phyloP scores from a whole-genome alignment of 2,888 invertebrate genomes.

The Microctonus hyperodae region DNA sequence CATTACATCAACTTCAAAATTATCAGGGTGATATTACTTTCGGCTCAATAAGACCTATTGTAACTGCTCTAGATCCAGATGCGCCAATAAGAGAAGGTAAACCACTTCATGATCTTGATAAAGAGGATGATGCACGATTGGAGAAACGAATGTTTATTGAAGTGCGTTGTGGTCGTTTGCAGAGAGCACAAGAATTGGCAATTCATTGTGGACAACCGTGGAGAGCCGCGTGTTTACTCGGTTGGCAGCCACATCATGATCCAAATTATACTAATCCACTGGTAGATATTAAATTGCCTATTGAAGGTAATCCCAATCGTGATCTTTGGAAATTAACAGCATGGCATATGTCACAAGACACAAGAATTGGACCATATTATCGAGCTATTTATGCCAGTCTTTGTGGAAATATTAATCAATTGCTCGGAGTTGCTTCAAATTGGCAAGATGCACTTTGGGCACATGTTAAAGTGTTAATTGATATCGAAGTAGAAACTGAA shows the following conservation, averaged over 20 bases:
- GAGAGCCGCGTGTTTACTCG: conserved; percentile 89
- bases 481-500: conserved; percentile 84
- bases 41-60: conserved; percentile 67
- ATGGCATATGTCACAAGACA: conserved; percentile 65
- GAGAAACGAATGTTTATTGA: conserved; percentile 61
- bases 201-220: conserved; percentile 89
- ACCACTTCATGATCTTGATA: conserved; percentile 85
- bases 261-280: conserved; percentile 70
- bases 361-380: conserved; percentile 54
- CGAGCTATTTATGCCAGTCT: conserved; percentile 65
- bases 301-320: conserved; percentile 84
- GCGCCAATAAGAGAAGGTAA: conserved; percentile 81
- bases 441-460: conserved; percentile 96
- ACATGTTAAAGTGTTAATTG: conserved; percentile 81
- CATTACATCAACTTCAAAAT: conserved; percentile 77
- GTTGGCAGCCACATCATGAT: conserved; percentile 89
- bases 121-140: conserved; percentile 74
- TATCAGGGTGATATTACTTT: conserved; percentile 67
- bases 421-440: conserved; percentile 78
- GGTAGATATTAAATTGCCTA: conserved; percentile 64
- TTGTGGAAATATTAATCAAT: conserved; percentile 81
- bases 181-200: conserved; percentile 84
- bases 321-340: conserved; percentile 82
- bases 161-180: conserved; percentile 85
- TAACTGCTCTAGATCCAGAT: conserved; percentile 86